A percentile compares a stretch with the other conserved stretches of the same genome.
Conservation (phyloP, 2,113 vertebrate genomes). For the Willisornis vidua region DNA sequence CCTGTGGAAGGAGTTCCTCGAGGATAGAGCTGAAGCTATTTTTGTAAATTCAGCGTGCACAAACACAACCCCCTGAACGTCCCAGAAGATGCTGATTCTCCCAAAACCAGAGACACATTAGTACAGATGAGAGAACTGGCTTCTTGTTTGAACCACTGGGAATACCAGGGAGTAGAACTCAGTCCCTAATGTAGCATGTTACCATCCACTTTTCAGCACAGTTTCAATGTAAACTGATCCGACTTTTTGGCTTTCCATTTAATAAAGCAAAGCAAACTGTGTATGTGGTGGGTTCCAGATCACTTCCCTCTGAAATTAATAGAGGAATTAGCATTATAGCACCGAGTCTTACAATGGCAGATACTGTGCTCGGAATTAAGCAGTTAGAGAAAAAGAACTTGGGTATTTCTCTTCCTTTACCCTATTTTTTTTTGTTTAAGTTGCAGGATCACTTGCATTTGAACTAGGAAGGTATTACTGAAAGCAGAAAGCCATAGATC, state of each 20-base stretch:
- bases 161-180: background rate
- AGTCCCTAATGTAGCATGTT: slow-evolving; percentile 12
- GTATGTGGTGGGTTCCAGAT: slow-evolving; percentile 17
- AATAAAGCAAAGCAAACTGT: slow-evolving; percentile 26
- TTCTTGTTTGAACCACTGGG: slow-evolving; percentile 33
- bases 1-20: background rate
- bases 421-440: background rate
- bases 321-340: slow-evolving; percentile 28
- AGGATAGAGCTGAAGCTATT: background rate
- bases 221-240: slow-evolving; percentile 45
- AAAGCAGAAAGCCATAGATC: background rate
- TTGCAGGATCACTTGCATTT: background rate
- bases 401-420: background rate
- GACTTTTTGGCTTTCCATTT: slow-evolving; percentile 59
- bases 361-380: slow-evolving; percentile 13
- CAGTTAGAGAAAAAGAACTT: background rate
- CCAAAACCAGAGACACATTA: slow-evolving; percentile 9
- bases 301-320: slow-evolving; percentile 2
- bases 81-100: slow-evolving; percentile 45
- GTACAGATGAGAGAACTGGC: slow-evolving; percentile 20
- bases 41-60: background rate
- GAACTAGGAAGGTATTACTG: background rate
- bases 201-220: slow-evolving; percentile 26
- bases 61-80: slow-evolving; percentile 2
- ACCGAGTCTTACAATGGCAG: background rate